phyloP scores from a whole-genome alignment of 2,113 vertebrate genomes.

The Axis porcinus region DNA sequence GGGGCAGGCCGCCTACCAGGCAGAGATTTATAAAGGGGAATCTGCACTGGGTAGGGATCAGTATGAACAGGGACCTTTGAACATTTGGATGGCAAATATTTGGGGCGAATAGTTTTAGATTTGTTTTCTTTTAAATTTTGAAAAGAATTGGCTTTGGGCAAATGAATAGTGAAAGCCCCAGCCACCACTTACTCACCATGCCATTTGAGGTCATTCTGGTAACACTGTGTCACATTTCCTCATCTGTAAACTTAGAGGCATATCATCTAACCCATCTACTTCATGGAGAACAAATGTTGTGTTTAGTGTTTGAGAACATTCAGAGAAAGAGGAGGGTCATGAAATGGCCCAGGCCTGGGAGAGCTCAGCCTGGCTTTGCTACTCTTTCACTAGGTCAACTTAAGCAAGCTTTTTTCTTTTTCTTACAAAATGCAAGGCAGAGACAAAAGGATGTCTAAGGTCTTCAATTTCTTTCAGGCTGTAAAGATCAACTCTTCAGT shows the following conservation, averaged over 20 bases:
- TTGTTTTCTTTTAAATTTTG: background rate
- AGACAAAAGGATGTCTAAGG: background rate
- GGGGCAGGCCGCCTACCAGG: background rate
- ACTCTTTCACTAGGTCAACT: background rate
- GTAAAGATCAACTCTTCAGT: background rate
- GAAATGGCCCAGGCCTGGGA: background rate
- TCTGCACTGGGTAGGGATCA: too few species aligned
- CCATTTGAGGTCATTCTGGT: background rate
- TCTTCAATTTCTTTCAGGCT: background rate
- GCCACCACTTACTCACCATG: background rate
- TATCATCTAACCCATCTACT: background rate
- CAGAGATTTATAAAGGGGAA: background rate
- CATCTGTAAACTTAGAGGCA: background rate
- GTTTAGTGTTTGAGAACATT: constrained; percentile 44
- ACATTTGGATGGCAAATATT: background rate
- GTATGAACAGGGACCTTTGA: background rate
- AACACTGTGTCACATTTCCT: background rate
- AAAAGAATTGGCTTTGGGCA: background rate
- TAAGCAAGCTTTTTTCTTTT: background rate
- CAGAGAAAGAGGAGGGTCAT: background rate
- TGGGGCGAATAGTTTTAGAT: background rate
- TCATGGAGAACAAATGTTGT: background rate
- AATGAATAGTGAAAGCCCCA: background rate
- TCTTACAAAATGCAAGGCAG: background rate
- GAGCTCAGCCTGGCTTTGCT: background rate